phyloP scores from a whole-genome alignment of 1,140 invertebrate genomes.

The Cotesia typhae region DNA sequence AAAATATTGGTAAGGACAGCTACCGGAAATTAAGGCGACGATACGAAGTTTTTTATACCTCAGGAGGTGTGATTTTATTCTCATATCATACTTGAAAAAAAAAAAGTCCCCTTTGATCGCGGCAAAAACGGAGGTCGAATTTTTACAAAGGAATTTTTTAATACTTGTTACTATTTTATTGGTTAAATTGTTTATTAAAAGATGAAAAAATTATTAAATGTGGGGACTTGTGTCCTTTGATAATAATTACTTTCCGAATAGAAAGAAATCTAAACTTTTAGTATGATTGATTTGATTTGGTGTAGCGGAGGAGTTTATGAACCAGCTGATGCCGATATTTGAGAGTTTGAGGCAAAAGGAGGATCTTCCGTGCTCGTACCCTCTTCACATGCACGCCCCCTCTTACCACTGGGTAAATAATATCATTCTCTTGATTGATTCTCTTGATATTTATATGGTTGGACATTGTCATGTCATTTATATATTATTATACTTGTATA shows the following conservation, averaged over 20 bases:
- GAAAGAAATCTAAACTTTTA: slow-evolving; percentile 4
- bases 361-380: slow-evolving; percentile 86
- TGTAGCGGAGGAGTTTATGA: slow-evolving; percentile 91
- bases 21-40: background rate
- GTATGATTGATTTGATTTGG: slow-evolving; percentile 54
- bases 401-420: slow-evolving; percentile 77
- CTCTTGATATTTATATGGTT: slow-evolving; percentile 34
- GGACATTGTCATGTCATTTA: slow-evolving; percentile 22
- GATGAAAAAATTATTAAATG: background rate
- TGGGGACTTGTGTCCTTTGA: background rate
- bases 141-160: background rate
- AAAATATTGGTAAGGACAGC: background rate
- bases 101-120: background rate
- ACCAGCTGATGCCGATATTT: slow-evolving; percentile 92
- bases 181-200: background rate
- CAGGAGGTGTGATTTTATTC: slow-evolving; percentile 63
- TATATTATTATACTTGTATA: no score
- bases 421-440: slow-evolving; percentile 51
- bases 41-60: slow-evolving; percentile 45
- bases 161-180: no score
- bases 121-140: background rate
- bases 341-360: slow-evolving; percentile 88
- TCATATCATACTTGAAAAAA: slow-evolving; percentile 5
- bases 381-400: slow-evolving; percentile 78
- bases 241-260: background rate